These are phyloP conservation scores for Propsilocerus akamusi DNA, from an alignment of 1,140 invertebrate species.

Conservation along the genomic window DNA sequence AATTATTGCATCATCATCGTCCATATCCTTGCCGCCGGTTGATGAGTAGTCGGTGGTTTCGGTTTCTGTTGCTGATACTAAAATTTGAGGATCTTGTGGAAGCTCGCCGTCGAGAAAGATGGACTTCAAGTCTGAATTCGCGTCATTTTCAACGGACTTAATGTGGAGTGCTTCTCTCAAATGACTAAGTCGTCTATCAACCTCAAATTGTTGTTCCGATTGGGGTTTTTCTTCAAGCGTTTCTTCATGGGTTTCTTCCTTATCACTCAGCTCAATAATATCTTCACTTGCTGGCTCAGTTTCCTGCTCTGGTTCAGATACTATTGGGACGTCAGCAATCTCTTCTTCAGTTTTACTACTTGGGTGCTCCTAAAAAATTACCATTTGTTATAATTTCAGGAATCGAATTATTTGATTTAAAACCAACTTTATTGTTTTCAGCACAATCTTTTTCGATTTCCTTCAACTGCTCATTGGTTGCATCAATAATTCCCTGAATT, in stretches of 20 bases:
- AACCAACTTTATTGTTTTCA: too few species aligned
- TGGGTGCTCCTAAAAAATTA: too few species aligned
- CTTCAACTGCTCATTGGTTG: slow-evolving; percentile 24
- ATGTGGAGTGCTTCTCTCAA: background rate
- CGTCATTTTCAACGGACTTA: background rate
- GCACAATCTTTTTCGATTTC: slow-evolving; percentile 19
- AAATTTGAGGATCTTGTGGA: background rate
- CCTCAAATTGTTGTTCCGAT: background rate
- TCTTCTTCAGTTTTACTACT: too few species aligned
- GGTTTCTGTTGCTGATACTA: background rate
- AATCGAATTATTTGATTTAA: too few species aligned
- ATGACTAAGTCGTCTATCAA: background rate
- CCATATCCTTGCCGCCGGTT: background rate
- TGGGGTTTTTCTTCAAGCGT: too few species aligned
- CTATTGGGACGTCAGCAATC: too few species aligned
- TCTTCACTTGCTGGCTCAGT: too few species aligned
- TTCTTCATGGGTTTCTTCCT: too few species aligned
- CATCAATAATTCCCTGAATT: slow-evolving; percentile 25
- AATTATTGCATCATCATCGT: background rate
- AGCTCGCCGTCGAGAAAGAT: background rate
- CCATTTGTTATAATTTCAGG: too few species aligned
- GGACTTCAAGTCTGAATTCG: background rate
- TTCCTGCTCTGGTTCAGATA: too few species aligned
- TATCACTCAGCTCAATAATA: too few species aligned
- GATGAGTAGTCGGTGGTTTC: background rate